phyloP scores from a whole-genome alignment of 2,113 vertebrate genomes.

The Pseudorectes ferrugineus region DNA sequence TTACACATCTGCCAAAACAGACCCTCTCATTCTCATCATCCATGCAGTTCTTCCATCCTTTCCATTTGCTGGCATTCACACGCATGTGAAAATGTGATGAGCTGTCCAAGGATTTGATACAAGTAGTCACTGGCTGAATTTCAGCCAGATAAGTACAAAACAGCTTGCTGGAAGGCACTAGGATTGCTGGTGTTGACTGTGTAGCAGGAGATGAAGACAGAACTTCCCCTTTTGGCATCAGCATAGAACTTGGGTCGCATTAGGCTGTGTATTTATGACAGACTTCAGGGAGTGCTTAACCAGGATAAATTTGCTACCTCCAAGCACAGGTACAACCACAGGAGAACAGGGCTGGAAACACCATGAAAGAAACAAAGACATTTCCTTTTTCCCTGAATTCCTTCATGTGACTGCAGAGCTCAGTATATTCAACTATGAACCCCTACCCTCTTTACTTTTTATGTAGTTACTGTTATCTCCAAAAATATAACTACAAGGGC shows the following conservation, averaged over 20 bases:
- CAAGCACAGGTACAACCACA: not conserved
- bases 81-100: accelerated
- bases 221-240: not conserved
- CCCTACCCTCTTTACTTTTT: not conserved
- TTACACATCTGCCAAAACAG: not conserved
- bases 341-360: not conserved
- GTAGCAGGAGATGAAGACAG: not conserved
- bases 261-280: not conserved
- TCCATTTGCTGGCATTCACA: not conserved
- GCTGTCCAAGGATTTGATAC: not conserved
- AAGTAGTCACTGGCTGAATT: not conserved
- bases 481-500: not conserved
- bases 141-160: not conserved
- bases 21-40: not conserved
- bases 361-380: not conserved
- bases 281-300: not conserved
- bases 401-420: not conserved
- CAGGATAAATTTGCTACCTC: not conserved
- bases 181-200: not conserved
- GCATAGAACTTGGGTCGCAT: not conserved
- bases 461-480: not conserved
- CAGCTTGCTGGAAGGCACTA: not conserved
- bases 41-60: not conserved
- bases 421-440: not conserved
- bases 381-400: not conserved